Base-by-base conservation (phyloP, 2,888 invertebrate genomes). In the Blastobasis lacticolella region DNA sequence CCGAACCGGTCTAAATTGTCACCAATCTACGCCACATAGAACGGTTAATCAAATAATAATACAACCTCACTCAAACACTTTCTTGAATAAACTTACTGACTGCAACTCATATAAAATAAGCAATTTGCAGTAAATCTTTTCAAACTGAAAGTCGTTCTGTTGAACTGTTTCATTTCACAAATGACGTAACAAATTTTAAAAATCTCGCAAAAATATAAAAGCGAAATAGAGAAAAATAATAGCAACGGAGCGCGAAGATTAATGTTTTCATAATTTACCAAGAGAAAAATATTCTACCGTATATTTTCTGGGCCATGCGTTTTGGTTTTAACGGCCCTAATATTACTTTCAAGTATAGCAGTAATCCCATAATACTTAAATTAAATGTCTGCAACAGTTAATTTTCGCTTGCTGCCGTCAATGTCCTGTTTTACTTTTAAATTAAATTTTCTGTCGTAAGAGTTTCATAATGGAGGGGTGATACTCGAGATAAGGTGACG, bases 331-430 rank as follows among this genome's bases (percentile, higher is more conserved):
- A 37, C 6, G 46, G 5, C 9, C 4, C 7, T 46, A 5, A 37
- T 46, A 6, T 46, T 37, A 8, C 37, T 36, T n/a, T 40, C 23
- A 38, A 47, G 40, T 40, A 40, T 23, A 47, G 23, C 23, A 23
- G 23, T 23, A 23, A 23, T 23, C 23, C 36, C 36, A 36, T 36
- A 8, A 41, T 40, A 41, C 41, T 61, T 69, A 71, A 72, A 73
- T 71, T 66, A 69, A 69, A 66, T 52, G 57, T 62, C 54, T 61
- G 40, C 55, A 59, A 59, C 64, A 60, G 61, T 66, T 62, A 67
- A 67, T 66, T 64, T 63, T 49, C 23, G 55, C 58, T 56, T 57
- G 52, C 61, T 66, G 61, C 63, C 66, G 64, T 60, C 61, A 66
- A 66, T 64, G 67, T 52, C 45, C 51, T 48, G 49, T 58, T 54